phyloP scores from a whole-genome alignment of 2,113 vertebrate species.

The Boleophthalmus pectinirostris region DNA sequence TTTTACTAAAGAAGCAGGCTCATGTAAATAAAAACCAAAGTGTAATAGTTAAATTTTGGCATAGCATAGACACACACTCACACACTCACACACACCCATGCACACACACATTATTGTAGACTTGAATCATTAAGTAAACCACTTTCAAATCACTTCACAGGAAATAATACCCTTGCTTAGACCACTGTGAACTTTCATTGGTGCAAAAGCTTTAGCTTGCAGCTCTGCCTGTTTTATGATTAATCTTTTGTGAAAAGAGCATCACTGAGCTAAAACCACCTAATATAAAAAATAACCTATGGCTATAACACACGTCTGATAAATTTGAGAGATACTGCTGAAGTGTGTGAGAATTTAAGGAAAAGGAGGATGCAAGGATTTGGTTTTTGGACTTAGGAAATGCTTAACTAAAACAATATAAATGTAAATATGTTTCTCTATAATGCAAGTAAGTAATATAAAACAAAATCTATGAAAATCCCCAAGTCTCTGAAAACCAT shows the following conservation, averaged over 20 bases:
- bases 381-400: neutral
- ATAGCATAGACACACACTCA: too few species aligned
- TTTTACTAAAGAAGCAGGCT: too few species aligned
- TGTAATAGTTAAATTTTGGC: too few species aligned
- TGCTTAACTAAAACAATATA: neutral
- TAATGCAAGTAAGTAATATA: too few species aligned
- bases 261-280: constrained; percentile 5
- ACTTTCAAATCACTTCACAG: neutral
- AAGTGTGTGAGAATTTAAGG: neutral
- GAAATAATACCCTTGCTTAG: neutral
- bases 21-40: too few species aligned
- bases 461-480: too few species aligned
- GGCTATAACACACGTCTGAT: constrained; percentile 25
- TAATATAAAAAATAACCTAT: constrained; percentile 15
- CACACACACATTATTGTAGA: too few species aligned
- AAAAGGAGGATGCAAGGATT: neutral
- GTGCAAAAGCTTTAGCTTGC: constrained; percentile 29
- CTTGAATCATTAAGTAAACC: too few species aligned
- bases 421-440: neutral
- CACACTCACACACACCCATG: too few species aligned
- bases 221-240: constrained; percentile 58
- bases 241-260: constrained; percentile 39
- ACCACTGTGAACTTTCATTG: constrained; percentile 24
- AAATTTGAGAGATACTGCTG: constrained; percentile 2
- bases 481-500: neutral